Base-by-base conservation (phyloP, 1,140 invertebrate species). In the Tribolium castaneum region DNA sequence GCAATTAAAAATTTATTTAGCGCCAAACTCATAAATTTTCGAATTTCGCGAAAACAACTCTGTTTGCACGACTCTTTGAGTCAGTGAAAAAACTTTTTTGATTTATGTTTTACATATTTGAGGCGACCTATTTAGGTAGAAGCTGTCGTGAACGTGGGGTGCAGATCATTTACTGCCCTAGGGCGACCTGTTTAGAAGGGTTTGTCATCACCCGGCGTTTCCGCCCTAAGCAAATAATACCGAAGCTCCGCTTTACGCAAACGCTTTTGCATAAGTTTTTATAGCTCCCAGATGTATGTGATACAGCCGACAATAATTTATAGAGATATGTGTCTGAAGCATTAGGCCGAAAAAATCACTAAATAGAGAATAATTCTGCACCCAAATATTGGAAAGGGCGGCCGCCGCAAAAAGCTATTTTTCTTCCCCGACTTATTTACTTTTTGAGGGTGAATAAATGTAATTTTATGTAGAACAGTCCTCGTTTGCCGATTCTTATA, bases 151-250 rank as follows among this genome's bases (percentile, higher is more conserved):
- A 66, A 39, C 52, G 71, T 14, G 52, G 49, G 30, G 71, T 73
- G 52, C 71, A 54, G 49, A 73, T 73, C 71, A 73, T 73, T 73
- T 73, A 54, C 71, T 73, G 71, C 52, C 71, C 71, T 54, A 54
- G 34, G 71, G 71, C 71, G 71, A 73, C 71, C 71, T 73, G 71
- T 73, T 73, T 73, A 50, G 70, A 72, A 54, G 71, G 71, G 71
- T 50, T 73, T 35, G 71, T 73, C 71, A 50, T 73, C 71, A 54
- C 71, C 71, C 59, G 49, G n/a, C 14, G 71, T 73, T 73, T 52
- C 71, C 71, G 71, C 71, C 22, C 71, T 54, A 34, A 54, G 71
- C 71, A 34, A 73, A 73, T 73, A 73, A 73, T 73, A 19, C 52
- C 52, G 71, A 73, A 52, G 34, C 52, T 52, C 49, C 49, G 54